Evolutionary conservation across 2,113 vertebrate genomes (phyloP).

Genomic region (Microcebus lehilahytsara): DNA sequence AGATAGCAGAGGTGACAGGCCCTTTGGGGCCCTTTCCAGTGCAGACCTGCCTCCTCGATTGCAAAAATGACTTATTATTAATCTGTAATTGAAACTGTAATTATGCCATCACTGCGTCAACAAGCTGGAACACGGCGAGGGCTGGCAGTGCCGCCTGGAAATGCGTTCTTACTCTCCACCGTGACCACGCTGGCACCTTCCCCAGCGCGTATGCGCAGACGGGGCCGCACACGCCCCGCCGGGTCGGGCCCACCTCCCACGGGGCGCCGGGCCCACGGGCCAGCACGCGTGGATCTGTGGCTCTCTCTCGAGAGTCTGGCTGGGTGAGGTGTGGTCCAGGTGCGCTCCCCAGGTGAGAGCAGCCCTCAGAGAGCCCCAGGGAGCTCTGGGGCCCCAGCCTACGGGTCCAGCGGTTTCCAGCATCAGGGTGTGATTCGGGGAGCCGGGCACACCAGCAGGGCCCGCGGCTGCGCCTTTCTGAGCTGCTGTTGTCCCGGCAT

Average conservation of each 20-base stretch:
- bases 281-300: neutral
- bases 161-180: conserved; percentile 25
- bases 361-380: neutral
- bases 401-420: too few species aligned
- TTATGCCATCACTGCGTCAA: conserved; percentile 79
- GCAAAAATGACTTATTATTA: conserved; percentile 81
- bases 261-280: neutral
- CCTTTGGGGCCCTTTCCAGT: conserved; percentile 81
- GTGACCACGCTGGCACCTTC: neutral
- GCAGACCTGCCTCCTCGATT: conserved; percentile 76
- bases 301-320: neutral
- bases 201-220: accelerated
- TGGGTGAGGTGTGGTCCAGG: neutral
- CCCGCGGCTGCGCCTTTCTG: neutral
- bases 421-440: accelerated
- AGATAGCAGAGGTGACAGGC: conserved; percentile 67
- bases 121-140: conserved; percentile 68
- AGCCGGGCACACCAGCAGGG: too few species aligned
- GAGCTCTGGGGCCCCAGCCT: neutral
- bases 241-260: neutral
- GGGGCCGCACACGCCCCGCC: neutral
- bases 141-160: conserved; percentile 56
- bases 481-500: neutral
- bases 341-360: neutral
- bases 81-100: conserved; percentile 83